A percentile compares a stretch with the other conserved stretches of the same genome.
Conservation (phyloP, 2,888 invertebrate genomes). For the Lycophotia porphyrea region DNA sequence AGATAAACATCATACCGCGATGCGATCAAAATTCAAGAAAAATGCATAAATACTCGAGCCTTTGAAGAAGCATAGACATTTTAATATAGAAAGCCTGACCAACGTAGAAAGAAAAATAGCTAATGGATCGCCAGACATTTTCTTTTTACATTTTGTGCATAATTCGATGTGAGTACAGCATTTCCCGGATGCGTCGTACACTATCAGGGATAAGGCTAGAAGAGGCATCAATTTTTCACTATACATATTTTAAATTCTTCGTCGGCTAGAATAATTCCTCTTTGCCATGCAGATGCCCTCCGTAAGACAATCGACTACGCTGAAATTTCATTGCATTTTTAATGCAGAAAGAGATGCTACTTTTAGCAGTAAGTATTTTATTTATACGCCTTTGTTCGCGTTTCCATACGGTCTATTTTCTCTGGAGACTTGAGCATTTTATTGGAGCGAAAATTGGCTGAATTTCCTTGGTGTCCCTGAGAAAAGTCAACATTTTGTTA, state of each 20-base stretch:
- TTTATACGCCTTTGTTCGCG: constrained; percentile 16
- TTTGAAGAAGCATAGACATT: not conserved
- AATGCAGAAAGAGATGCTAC: constrained; percentile 44
- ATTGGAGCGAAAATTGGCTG: not conserved
- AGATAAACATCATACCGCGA: not conserved
- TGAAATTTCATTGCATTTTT: constrained; percentile 66
- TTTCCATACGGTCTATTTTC: not conserved
- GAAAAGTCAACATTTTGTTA: not conserved
- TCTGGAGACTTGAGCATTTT: not conserved
- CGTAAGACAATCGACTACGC: constrained; percentile 58
- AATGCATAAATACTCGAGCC: not conserved
- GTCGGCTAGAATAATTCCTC: constrained; percentile 43
- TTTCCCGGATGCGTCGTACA: constrained; percentile 23
- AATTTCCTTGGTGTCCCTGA: not conserved
- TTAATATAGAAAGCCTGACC: constrained; percentile 1
- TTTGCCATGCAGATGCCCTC: constrained; percentile 61
- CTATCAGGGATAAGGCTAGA: constrained; percentile 20
- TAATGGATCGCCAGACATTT: not conserved
- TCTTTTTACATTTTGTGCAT: constrained; percentile 32
- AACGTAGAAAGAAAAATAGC: constrained; percentile 3
- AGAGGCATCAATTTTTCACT: constrained; percentile 58
- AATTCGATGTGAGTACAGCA: constrained; percentile 18
- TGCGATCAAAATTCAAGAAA: not conserved
- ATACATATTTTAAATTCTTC: constrained; percentile 60
- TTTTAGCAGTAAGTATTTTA: constrained; percentile 31